These are phyloP conservation scores for Agelastica alni DNA, from an alignment of 2,888 invertebrate species.

Conservation along the genomic window DNA sequence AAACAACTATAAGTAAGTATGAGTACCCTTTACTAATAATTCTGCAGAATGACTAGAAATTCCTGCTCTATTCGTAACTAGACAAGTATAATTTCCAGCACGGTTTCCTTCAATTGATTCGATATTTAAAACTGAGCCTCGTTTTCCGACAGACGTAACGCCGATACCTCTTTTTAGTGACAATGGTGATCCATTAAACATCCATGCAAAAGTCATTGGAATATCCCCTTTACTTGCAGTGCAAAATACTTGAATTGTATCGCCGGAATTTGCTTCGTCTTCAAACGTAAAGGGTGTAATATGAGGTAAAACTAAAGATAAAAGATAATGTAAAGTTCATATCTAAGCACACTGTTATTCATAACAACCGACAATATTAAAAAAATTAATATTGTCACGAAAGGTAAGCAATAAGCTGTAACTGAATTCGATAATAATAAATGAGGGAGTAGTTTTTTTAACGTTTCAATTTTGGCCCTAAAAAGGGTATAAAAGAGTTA, in stretches of 20 bases:
- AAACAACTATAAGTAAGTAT: too few relatives aligned
- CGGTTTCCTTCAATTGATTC: slow-evolving; percentile 67
- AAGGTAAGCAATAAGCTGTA: too few relatives aligned
- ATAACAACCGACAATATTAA: too few relatives aligned
- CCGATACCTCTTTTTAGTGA: slow-evolving; percentile 56
- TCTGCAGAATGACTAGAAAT: slow-evolving; percentile 64
- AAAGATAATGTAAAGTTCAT: too few relatives aligned
- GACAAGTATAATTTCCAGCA: slow-evolving; percentile 73
- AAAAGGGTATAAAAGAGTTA: too few relatives aligned
- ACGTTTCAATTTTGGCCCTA: too few relatives aligned
- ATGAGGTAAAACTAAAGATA: slow-evolving; percentile 58
- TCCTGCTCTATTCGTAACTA: slow-evolving; percentile 70
- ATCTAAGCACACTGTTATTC: too few relatives aligned
- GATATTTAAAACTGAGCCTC: slow-evolving; percentile 68
- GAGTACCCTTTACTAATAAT: slow-evolving; percentile 70
- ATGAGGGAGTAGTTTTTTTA: too few relatives aligned
- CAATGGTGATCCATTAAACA: slow-evolving; percentile 65
- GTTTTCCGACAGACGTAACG: slow-evolving; percentile 53
- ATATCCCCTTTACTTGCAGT: slow-evolving; percentile 69
- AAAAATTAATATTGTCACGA: too few relatives aligned
- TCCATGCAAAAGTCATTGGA: slow-evolving; percentile 76
- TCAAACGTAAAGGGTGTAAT: slow-evolving; percentile 71
- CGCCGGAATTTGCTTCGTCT: slow-evolving; percentile 67
- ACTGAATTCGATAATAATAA: too few relatives aligned
- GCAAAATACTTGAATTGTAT: slow-evolving; percentile 69